Evolutionary conservation across 2,888 invertebrate species (phyloP).

Genomic region (Taphrorychus bicolor): DNA sequence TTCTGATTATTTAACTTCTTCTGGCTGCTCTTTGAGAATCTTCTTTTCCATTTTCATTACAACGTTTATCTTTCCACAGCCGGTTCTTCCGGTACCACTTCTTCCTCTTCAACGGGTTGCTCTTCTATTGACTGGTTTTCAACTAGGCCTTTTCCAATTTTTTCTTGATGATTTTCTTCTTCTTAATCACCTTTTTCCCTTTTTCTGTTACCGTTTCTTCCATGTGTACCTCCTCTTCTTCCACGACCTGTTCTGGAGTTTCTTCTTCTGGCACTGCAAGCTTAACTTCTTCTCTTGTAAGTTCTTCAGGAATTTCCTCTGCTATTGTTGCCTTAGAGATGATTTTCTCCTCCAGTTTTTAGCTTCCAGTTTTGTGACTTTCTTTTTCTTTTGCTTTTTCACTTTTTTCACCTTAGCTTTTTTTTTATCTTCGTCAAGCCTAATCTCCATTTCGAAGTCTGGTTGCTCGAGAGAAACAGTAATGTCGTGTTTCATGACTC

Average conservation of each 20-base stretch:
- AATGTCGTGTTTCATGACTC: conserved; percentile 45
- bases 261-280: conserved; percentile 45
- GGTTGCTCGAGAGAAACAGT: conserved; percentile 44
- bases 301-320: conserved; percentile 43
- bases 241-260: conserved; percentile 47
- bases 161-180: conserved; percentile 52
- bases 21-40: conserved; percentile 3
- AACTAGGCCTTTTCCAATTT: conserved; percentile 26
- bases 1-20: conserved; percentile 33
- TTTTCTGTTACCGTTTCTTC: neutral
- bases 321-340: conserved; percentile 11
- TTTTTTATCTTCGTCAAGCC: conserved; percentile 47
- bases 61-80: neutral
- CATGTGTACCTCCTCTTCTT: conserved; percentile 34
- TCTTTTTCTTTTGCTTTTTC: conserved; percentile 43
- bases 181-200: conserved; percentile 29
- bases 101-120: conserved; percentile 19
- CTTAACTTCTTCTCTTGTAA: neutral
- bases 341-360: conserved; percentile 7
- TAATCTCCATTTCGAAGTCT: conserved; percentile 47
- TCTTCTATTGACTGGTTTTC: conserved; percentile 41
- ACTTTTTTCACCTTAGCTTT: conserved; percentile 46
- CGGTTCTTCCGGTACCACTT: conserved; percentile 12
- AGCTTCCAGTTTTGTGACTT: neutral
- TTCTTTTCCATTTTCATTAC: conserved; percentile 3